These are phyloP conservation scores for Platerodrilus igneus DNA, from an alignment of 2,888 invertebrate species.

Conservation along the genomic window DNA sequence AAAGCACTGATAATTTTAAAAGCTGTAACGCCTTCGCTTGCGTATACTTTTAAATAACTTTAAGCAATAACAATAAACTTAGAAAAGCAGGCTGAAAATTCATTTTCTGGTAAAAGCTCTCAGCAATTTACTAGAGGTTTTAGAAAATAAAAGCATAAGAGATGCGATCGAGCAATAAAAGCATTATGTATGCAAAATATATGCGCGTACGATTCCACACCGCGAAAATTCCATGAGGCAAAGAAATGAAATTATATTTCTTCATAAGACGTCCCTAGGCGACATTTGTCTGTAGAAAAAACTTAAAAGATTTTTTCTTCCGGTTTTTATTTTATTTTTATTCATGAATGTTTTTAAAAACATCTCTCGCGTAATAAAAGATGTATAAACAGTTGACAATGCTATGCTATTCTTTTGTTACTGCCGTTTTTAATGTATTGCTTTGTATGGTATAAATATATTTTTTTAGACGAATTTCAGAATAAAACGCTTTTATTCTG, in stretches of 20 bases:
- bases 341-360: conserved; percentile 39
- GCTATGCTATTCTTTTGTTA: conserved; percentile 23
- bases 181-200: conserved; percentile 40
- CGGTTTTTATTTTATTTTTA: conserved; percentile 40
- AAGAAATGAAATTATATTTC: conserved; percentile 42
- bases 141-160: conserved; percentile 18
- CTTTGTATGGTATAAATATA: conserved; percentile 16
- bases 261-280: conserved; percentile 40
- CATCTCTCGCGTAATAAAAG: conserved; percentile 32
- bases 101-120: conserved; percentile 14
- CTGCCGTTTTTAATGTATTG: conserved; percentile 22
- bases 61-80: too few species aligned
- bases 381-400: conserved; percentile 33
- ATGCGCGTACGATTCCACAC: conserved; percentile 35
- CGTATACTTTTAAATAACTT: too few species aligned
- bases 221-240: conserved; percentile 35
- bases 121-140: conserved; percentile 17
- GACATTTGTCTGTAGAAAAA: conserved; percentile 38
- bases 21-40: too few species aligned
- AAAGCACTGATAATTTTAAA: too few species aligned
- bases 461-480: conserved; percentile 15
- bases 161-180: conserved; percentile 33
- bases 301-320: conserved; percentile 38
- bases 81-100: conserved; percentile 6
- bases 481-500: conserved; percentile 8